These are phyloP conservation scores for Baronia brevicornis DNA, from an alignment of 2,888 invertebrate genomes.

Conservation along the genomic window DNA sequence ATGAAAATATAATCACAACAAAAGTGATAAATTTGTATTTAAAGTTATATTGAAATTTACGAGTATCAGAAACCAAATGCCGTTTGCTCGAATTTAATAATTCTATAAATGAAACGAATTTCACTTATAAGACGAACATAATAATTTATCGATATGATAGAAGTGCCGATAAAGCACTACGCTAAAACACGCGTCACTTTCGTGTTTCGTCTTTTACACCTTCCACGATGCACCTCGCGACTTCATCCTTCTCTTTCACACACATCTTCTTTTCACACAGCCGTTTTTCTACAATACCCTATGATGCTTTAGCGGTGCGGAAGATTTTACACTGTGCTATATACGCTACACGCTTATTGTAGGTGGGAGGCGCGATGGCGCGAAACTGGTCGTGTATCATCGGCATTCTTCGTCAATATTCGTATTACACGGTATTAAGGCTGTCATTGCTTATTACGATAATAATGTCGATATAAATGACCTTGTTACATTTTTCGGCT, in stretches of 20 bases:
- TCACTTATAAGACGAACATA: too few species aligned
- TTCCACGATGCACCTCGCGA: conserved; percentile 54
- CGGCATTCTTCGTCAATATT: conserved; percentile 22
- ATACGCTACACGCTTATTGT: conserved; percentile 13
- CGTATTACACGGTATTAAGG: conserved; percentile 27
- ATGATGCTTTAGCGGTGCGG: conserved; percentile 13
- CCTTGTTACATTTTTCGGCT: conserved; percentile 19
- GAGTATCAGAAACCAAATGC: too few species aligned
- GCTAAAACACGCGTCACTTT: conserved; percentile 64
- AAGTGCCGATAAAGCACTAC: conserved; percentile 26
- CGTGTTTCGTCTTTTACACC: conserved; percentile 73
- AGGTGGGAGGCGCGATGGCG: conserved; percentile 8
- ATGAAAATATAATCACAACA: too few species aligned
- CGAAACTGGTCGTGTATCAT: conserved; percentile 13
- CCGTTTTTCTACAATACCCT: conserved; percentile 14
- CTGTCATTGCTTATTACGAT: conserved; percentile 34
- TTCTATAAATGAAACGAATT: too few species aligned
- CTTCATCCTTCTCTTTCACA: conserved; percentile 31
- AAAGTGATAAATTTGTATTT: too few species aligned
- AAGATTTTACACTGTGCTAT: conserved; percentile 11
- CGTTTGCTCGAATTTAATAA: too few species aligned
- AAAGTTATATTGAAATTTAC: too few species aligned
- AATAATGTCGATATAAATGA: conserved; percentile 26
- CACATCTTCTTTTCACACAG: conserved; percentile 27
- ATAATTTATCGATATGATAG: conserved; percentile 21